Base-by-base conservation (phyloP, 2,888 invertebrate genomes). In the Archips xylosteana region DNA sequence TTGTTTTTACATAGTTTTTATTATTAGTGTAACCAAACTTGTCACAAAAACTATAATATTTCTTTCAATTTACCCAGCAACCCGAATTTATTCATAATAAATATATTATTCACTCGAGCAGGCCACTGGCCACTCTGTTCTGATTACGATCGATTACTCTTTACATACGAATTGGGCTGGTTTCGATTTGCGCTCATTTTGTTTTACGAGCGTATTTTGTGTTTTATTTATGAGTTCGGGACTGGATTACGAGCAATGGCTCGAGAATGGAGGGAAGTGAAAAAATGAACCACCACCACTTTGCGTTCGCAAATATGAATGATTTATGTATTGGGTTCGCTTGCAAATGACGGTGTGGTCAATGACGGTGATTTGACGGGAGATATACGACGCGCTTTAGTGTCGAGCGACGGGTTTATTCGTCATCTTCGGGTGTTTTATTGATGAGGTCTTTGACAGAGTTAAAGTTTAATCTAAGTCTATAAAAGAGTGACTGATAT, bases 171-270 rank as follows among this genome's bases (percentile, higher is more conserved):
- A 42, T 68, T 68, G 73, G 57, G 59, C 39, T 32, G 68, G 68
- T 73, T 64, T 68, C 73, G 73, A 73, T 73, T 73, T 59, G 47
- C 68, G 73, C 73, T 69, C 73, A 73, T 73, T 73, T 73, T 73
- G 63, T 73, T 73, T 73, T 69, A 73, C 73, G 73, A 69, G 23
- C 73, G 73, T 73, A 73, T 69, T 69, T 73, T 73, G 73, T 73
- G 73, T 73, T 73, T 73, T 73, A 73, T 73, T 73, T 73, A 73
- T 73, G 73, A 73, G 73, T 47, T 45, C 63, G 54, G 54, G 45
- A 72, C 68, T 51, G 73, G 68, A 73, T 73, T 73, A 73, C 73
- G 66, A 49, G 64, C 12, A 54, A 67, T 42, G 73, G 73, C 49
- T 65, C 71, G 63, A 73, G 59, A 59, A 71, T 54, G 66, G 61